These are phyloP conservation scores for Cheilosia scutellata DNA, from an alignment of 2,888 invertebrate genomes.

Conservation along the genomic window DNA sequence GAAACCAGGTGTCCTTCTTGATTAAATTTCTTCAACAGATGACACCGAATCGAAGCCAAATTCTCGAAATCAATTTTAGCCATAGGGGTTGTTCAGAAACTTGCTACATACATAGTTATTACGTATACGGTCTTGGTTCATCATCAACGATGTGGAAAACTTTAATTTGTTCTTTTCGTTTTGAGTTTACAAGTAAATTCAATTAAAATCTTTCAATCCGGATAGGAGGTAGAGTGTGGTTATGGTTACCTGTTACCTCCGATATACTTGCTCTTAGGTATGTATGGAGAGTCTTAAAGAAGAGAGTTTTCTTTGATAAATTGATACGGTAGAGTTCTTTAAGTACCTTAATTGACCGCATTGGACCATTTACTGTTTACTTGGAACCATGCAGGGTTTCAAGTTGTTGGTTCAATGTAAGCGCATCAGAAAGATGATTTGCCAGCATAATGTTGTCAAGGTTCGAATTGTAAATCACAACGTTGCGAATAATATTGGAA, in stretches of 20 bases:
- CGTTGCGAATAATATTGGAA: not conserved
- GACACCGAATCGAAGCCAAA: slow-evolving; percentile 26
- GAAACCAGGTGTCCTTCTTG: slow-evolving; percentile 55
- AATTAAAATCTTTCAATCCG: slow-evolving; percentile 36
- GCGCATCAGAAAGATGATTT: no score
- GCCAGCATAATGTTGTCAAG: no score
- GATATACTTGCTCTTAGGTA: not conserved
- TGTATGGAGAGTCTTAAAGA: no score
- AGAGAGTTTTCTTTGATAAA: no score
- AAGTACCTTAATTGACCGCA: no score
- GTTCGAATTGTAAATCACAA: not conserved
- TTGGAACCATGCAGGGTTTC: no score
- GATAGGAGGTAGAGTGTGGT: not conserved
- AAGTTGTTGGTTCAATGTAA: no score
- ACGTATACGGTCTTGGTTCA: not conserved
- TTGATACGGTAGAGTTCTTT: no score
- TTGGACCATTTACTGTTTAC: no score
- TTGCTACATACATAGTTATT: not conserved
- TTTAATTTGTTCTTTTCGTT: slow-evolving; percentile 6
- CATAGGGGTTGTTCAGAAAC: slow-evolving; percentile 7
- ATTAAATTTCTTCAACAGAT: slow-evolving; percentile 59
- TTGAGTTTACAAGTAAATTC: slow-evolving; percentile 40
- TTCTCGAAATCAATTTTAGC: slow-evolving; percentile 42
- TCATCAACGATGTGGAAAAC: slow-evolving; percentile 37
- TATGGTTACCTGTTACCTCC: no score